Base-by-base conservation (phyloP, 2,113 vertebrate species). In the Oreotragus oreotragus region DNA sequence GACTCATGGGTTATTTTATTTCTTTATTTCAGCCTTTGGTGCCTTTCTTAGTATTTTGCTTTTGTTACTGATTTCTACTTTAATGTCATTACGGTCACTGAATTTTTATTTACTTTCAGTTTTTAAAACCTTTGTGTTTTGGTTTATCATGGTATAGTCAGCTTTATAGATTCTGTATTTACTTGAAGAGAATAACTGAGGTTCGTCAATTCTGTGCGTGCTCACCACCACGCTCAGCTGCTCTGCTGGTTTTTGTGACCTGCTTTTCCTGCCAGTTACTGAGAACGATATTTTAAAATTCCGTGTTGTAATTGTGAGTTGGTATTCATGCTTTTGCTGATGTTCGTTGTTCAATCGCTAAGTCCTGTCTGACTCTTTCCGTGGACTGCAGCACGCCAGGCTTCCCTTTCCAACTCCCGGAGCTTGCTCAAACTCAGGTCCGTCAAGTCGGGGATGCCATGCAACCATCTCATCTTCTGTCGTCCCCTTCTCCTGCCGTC, bases 131-230 rank as follows among this genome's bases (percentile, higher is more conserved):
- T 17, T 25, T 36, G 45, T n/a, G 17, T 55, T 89, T 88, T n/a
- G 19, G 66, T 64, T 49, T 47, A 16, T 19, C 7, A 11, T 36
- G 25, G 0, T 5, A 5, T 25, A 3, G 39, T 58, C 28, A 7
- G 0, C 36, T 62, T 93, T 60, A 6, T 39, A 14, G 12, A 6
- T 12, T 53, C 58, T 33, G 2, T n/a, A 13, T 27, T 0, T 17
- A 1, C 21, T 10, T 30, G 21, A 19, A n/a, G 76, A 30, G 51
- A 25, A 9, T 2, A 0, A 0, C 39, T 60, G 10, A 77, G 58
- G 19, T 12, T 10, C 19, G 4, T n/a, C 7, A 30, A 1, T 39
- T 39, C 30, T 33, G 0, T 9, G 1, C 1, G 0, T 21, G 10
- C 51, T n/a, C 5, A 49, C 10, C 13, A 0, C 4, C 5, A 0